Base-by-base conservation (phyloP, 1,140 invertebrate genomes). In the Agrypnia vestita region DNA sequence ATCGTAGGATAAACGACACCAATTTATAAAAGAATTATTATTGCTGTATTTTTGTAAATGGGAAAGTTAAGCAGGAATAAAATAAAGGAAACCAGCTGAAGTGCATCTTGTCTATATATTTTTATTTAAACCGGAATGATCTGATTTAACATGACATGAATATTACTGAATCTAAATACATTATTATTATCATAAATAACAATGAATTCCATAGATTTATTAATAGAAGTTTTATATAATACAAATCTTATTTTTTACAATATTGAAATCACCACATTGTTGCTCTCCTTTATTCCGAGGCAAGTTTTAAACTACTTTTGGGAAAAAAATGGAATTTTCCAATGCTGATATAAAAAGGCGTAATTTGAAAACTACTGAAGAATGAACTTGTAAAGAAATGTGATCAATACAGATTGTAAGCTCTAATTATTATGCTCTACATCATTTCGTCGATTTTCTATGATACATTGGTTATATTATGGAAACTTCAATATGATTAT, bases 71-170 rank as follows among this genome's bases (percentile, higher is more conserved):
- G 13, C 9, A 44, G 73, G 73, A 21, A 10, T 13, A 3, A 46
- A 75, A 75, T 75, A 71, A 81, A 67, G 55, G 75, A 82, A 78
- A 80, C 62, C 64, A 12, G 21, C 11, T 53, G 73, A 51, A 49
- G 35, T 71, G 53, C 71, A 62, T 56, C 44, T 80, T 61, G 69
- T 79, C 69, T 79, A 73, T 79, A 75, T 80, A 78, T 83, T 83
- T 78, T 74, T 79, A 78, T 78, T 83, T 79, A 80, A 78, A 83
- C 69, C 82, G 76, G 82, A 78, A 83, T 83, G 76, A 72, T 80
- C 77, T 83, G 75, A 76, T 83, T 83, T 82, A 82, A 82, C 78
- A 83, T 82, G 81, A 82, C 81, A 82, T 83, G 81, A 82, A 82
- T 59, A 82, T 78, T 83, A 83, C 76, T 83, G 82, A 83, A 80